Evolutionary conservation across 2,797 vertebrate genomes (phyloP).

Genomic region (Pempheris klunzingeri): DNA sequence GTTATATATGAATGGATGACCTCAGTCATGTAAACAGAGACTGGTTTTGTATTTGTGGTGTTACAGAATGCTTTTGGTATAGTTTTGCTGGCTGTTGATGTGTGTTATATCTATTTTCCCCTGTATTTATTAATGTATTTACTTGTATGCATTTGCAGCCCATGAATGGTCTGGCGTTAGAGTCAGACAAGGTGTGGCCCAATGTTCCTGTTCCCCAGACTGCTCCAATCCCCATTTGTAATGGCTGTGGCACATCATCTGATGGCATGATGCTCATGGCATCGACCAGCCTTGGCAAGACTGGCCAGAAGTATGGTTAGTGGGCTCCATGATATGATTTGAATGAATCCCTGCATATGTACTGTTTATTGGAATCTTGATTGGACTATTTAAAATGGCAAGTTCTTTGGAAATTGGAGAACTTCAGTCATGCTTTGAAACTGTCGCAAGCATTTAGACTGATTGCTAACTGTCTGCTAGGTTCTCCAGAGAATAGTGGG

Average conservation of each 20-base stretch:
- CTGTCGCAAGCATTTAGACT: too few relatives aligned
- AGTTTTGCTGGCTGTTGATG: neutral
- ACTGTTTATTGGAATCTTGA: neutral
- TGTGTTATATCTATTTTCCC: neutral
- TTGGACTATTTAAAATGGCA: neutral
- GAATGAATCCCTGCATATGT: neutral
- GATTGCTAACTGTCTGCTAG: constrained; percentile 70
- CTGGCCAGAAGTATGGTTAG: constrained; percentile 88
- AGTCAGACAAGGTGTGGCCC: constrained; percentile 91
- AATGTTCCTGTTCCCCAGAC: constrained; percentile 90
- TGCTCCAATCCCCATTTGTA: constrained; percentile 90
- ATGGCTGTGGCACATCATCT: constrained; percentile 91
- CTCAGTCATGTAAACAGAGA: neutral
- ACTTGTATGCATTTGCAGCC: constrained; percentile 79
- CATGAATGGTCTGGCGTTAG: constrained; percentile 84
- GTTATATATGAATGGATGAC: neutral
- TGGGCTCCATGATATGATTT: constrained; percentile 2
- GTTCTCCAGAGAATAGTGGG: constrained; percentile 88
- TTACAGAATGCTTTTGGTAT: neutral
- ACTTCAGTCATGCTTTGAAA: too few relatives aligned
- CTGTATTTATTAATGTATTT: neutral
- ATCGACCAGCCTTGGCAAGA: constrained; percentile 85
- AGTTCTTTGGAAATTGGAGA: neutral
- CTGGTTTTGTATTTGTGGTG: neutral
- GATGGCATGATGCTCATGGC: constrained; percentile 87